Evolutionary conservation across 1,140 invertebrate species (phyloP).

Genomic region (Pachyrhynchus sulphureomaculatus): DNA sequence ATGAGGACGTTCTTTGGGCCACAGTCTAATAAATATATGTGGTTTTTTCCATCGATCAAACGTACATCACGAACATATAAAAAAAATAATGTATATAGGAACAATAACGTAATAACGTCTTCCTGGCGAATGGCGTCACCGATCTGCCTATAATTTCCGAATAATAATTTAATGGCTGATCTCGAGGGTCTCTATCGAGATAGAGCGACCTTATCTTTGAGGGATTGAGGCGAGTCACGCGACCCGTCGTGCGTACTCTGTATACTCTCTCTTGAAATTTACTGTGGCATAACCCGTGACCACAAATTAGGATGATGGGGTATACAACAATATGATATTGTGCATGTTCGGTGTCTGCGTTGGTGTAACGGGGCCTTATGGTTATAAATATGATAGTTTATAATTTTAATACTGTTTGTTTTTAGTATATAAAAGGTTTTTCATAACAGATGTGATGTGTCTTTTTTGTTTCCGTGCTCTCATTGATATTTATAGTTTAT

Average conservation of each 20-base stretch:
- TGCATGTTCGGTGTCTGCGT: neutral
- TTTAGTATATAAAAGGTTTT: too few species aligned
- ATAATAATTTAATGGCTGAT: conserved; percentile 24
- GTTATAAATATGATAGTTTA: neutral
- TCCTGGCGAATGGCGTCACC: neutral
- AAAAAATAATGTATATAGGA: too few species aligned
- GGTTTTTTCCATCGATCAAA: too few species aligned
- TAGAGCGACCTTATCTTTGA: conserved; percentile 21
- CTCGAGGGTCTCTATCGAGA: conserved; percentile 23
- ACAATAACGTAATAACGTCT: too few species aligned
- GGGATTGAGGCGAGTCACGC: conserved; percentile 20
- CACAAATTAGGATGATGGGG: conserved; percentile 24
- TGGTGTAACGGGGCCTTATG: neutral
- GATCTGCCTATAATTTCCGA: conserved; percentile 21
- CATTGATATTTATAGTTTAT: too few species aligned
- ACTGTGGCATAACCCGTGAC: conserved; percentile 16
- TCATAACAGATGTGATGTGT: too few species aligned
- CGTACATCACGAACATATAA: too few species aligned
- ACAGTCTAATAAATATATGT: too few species aligned
- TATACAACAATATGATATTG: conserved; percentile 6
- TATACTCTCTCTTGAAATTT: conserved; percentile 12
- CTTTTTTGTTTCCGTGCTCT: too few species aligned
- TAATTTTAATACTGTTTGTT: too few species aligned
- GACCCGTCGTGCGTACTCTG: conserved; percentile 18
- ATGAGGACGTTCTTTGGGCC: too few species aligned